Evolutionary conservation across 2,888 invertebrate genomes (phyloP), one percentile per base, ranked within the genome.

Genomic region (Ectropis crepuscularia): DNA sequence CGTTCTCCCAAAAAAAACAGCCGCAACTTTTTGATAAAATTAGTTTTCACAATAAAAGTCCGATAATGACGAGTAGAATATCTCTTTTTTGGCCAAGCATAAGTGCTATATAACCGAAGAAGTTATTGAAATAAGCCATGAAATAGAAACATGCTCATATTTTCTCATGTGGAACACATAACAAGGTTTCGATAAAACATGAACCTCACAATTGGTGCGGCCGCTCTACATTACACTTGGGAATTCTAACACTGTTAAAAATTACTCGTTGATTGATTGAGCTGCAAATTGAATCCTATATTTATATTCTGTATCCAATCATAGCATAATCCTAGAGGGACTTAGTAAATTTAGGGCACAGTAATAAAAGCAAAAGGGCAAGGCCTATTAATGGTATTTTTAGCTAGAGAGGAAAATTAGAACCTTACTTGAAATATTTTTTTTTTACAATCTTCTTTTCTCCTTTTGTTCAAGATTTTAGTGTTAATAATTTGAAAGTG

Each of bases 191-290:
- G 53, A 50, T 69, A 65, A 67, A 72, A 68, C 58, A 70, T 61
- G 65, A 68, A 62, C 64, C 16, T 62, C 63, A 54, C 67, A 68
- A 69, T 69, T 69, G 70, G 51, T 55, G 63, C 57, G 49, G 60
- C 57, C 62, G 55, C 63, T 65, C 55, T 64, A 64, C 57, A 62
- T 70, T 70, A 70, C 55, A 58, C 48, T 47, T 51, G 58, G 58
- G 61, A 65, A 61, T 61, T 46, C 53, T 57, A 65, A 65, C 65
- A 38, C 11, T 62, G 65, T 70, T 72, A 67, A 69, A 70, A 70
- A 61, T 64, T 62, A 66, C 67, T 53, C 57, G 55, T 41, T 67
- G 69, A 71, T 70, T 71, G 67, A 70, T 70, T 72, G 59, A 58
- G 57, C 48, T 57, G 42, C 48, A 61, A 67, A 72, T 65, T 67